These are phyloP conservation scores for Cryptotermes secundus DNA, from an alignment of 1,140 invertebrate species.

Conservation along the genomic window DNA sequence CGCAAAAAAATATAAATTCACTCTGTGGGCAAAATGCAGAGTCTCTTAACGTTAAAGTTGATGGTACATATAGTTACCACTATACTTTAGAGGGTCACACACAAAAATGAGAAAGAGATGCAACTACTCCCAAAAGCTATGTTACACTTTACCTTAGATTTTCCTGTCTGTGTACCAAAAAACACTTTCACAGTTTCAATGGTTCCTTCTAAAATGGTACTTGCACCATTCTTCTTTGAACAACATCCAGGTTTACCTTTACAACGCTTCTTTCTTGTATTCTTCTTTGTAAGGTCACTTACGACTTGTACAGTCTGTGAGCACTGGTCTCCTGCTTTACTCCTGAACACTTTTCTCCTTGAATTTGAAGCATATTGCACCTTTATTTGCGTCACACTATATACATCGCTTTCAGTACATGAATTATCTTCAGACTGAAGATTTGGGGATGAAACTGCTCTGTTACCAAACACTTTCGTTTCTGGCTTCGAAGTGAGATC, in stretches of 20 bases:
- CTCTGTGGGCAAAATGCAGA: too few relatives aligned
- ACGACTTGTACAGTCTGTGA: not conserved
- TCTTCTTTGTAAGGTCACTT: not conserved
- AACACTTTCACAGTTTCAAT: conserved; percentile 45
- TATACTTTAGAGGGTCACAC: not conserved
- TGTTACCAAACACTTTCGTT: not conserved
- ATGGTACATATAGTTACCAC: too few relatives aligned
- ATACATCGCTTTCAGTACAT: too few relatives aligned
- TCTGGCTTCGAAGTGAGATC: not conserved
- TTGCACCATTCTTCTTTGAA: conserved; percentile 27
- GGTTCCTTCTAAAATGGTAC: conserved; percentile 22
- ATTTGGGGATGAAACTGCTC: not conserved
- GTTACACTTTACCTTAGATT: conserved; percentile 43
- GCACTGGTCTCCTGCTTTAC: not conserved
- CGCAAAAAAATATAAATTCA: too few relatives aligned
- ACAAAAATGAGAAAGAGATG: not conserved
- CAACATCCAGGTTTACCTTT: conserved; percentile 29
- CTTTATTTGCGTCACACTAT: not conserved
- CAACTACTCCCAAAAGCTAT: not conserved
- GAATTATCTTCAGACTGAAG: not conserved
- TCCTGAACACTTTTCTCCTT: not conserved
- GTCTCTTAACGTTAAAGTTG: too few relatives aligned
- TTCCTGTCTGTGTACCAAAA: conserved; percentile 50
- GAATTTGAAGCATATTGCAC: not conserved
- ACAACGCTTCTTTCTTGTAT: conserved; percentile 33